These are phyloP conservation scores for Barnardius zonarius DNA, from an alignment of 2,113 vertebrate species.

Conservation along the genomic window DNA sequence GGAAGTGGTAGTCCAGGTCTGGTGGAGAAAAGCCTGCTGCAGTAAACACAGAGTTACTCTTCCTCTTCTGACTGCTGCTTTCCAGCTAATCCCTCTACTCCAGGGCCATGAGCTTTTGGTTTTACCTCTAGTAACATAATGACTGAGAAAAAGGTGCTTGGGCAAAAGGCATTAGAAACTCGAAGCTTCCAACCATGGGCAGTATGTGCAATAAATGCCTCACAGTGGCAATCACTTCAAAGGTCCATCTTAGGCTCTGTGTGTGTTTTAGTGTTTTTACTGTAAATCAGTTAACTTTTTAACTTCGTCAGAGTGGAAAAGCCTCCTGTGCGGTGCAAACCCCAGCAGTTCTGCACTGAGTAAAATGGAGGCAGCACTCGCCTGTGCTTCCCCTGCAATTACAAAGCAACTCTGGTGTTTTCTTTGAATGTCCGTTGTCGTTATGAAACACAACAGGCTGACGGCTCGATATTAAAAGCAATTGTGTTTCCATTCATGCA, in stretches of 20 bases:
- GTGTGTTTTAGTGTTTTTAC: neutral
- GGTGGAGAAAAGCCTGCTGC: neutral
- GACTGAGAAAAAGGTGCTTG: neutral
- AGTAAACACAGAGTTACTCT: neutral
- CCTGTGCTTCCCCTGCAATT: conserved; percentile 35
- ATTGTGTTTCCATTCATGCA: conserved; percentile 65
- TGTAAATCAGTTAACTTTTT: neutral
- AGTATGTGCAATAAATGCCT: neutral
- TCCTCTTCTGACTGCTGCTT: neutral
- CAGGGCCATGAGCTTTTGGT: neutral
- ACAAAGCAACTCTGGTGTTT: neutral
- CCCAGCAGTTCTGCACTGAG: neutral
- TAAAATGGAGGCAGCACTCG: conserved; percentile 47
- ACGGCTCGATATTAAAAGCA: conserved; percentile 58
- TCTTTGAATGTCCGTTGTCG: conserved; percentile 51
- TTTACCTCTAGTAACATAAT: neutral
- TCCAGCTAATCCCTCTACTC: conserved; percentile 21
- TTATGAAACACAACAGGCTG: conserved; percentile 55
- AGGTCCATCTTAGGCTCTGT: neutral
- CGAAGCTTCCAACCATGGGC: neutral
- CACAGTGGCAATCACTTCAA: neutral
- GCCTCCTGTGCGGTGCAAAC: accelerated
- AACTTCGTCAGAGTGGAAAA: neutral
- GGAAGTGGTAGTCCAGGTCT: conserved; percentile 13
- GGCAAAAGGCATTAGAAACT: neutral